A percentile compares a stretch with the other conserved stretches of the same genome.
These are phyloP conservation scores for Chaitophorus viminalis DNA, from an alignment of 2,888 invertebrate species.

Conservation along the genomic window DNA sequence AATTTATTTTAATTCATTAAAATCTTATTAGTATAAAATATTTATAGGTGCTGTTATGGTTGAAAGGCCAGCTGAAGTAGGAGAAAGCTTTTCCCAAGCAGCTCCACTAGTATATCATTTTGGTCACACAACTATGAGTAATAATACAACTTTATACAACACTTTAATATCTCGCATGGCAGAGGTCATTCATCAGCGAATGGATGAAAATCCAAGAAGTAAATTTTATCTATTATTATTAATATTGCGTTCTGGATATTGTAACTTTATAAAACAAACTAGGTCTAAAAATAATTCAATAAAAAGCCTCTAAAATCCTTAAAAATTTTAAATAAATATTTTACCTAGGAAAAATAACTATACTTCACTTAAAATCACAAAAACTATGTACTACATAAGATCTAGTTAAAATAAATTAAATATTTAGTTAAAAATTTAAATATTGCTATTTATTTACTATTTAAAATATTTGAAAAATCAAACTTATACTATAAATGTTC, in stretches of 20 bases:
- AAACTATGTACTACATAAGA: too few species aligned
- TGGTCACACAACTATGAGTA: slow-evolving; percentile 82
- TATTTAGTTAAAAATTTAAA: too few species aligned
- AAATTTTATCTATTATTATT: slow-evolving; percentile 62
- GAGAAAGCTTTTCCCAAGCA: slow-evolving; percentile 94
- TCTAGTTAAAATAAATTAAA: too few species aligned
- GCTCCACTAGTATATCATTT: slow-evolving; percentile 94
- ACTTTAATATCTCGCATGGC: slow-evolving; percentile 85
- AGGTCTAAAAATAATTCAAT: too few species aligned
- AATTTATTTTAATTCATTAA: background rate
- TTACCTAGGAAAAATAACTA: too few species aligned
- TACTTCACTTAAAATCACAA: too few species aligned
- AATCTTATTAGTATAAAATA: background rate
- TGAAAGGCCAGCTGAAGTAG: slow-evolving; percentile 91
- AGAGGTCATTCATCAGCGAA: slow-evolving; percentile 83
- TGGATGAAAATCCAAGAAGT: slow-evolving; percentile 90
- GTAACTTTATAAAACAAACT: too few species aligned
- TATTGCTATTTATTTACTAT: too few species aligned
- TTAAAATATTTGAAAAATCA: too few species aligned
- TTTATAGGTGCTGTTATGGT: slow-evolving; percentile 79
- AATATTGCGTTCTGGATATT: background rate
- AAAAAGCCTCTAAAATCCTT: too few species aligned
- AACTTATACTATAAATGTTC: too few species aligned
- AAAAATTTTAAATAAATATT: too few species aligned
- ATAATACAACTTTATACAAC: slow-evolving; percentile 79